A percentile compares a stretch with the other conserved stretches of the same genome.
Conservation (phyloP, 2,797 vertebrate genomes). For the Anguilla anguilla region DNA sequence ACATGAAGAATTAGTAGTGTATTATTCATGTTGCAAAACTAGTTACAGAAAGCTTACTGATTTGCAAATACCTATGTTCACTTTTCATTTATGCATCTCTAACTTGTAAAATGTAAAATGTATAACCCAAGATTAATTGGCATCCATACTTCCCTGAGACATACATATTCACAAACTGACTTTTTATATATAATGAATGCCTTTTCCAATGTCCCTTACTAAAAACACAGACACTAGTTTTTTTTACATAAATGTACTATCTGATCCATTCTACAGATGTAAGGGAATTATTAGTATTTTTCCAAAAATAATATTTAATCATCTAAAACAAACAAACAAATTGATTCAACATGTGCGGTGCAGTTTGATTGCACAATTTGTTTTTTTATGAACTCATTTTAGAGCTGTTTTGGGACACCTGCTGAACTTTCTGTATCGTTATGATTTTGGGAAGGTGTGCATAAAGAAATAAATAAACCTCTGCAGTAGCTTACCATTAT, state of each 20-base stretch:
- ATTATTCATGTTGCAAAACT: neutral
- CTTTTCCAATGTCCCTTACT: neutral
- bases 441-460: neutral
- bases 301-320: no score
- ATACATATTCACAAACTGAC: neutral
- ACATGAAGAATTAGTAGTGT: neutral
- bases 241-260: no score
- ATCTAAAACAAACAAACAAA: no score
- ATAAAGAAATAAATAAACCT: neutral
- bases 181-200: neutral
- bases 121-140: neutral
- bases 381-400: neutral
- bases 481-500: neutral
- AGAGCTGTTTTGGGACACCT: neutral
- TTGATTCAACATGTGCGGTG: no score
- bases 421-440: neutral
- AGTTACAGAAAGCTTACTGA: neutral
- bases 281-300: no score
- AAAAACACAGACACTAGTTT: neutral
- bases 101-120: neutral
- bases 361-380: neutral
- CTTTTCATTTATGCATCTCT: neutral
- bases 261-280: no score
- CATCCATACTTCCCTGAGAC: neutral
- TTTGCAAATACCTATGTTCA: neutral